phyloP scores from a whole-genome alignment of 53 echinoderm and acorn worm species.

The Henricia sp. region DNA sequence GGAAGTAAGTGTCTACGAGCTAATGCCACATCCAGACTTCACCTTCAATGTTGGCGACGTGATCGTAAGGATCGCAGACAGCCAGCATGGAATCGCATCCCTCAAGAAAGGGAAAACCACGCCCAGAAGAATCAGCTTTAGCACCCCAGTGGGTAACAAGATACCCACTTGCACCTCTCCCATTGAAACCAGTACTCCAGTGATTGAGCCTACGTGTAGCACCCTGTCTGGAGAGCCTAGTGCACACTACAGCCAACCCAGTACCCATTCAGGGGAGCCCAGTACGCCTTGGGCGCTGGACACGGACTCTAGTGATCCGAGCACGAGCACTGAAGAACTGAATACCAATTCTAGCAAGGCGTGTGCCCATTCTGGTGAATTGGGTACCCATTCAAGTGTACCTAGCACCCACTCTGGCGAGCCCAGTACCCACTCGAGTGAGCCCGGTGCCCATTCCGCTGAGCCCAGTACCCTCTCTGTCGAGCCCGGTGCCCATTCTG shows the following conservation, averaged over 20 bases:
- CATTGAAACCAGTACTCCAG: no score
- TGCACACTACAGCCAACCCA: not conserved
- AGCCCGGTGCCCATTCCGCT: no score
- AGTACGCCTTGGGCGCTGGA: no score
- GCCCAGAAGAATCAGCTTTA: not conserved
- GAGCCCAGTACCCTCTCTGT: no score
- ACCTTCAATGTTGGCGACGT: constrained; percentile 92
- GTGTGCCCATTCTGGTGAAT: not conserved
- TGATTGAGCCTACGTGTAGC: no score
- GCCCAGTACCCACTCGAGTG: no score
- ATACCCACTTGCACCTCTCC: no score
- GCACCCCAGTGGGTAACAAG: not conserved
- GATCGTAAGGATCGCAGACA: constrained; percentile 77
- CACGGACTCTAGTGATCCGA: no score
- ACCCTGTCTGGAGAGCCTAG: no score
- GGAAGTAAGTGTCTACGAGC: constrained; percentile 94
- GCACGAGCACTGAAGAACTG: no score
- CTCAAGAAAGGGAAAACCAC: constrained; percentile 31
- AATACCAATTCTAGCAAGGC: no score
- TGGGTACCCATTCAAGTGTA: not conserved
- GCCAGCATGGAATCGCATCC: constrained; percentile 36
- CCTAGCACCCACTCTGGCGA: not conserved
- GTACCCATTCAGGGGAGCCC: not conserved
- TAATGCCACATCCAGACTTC: constrained; percentile 90
- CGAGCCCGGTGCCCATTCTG: no score